A percentile compares a stretch with the other conserved stretches of the same genome.
Evolutionary conservation across 1,140 invertebrate genomes (phyloP).

Genomic region (Drosophila kikkawai): DNA sequence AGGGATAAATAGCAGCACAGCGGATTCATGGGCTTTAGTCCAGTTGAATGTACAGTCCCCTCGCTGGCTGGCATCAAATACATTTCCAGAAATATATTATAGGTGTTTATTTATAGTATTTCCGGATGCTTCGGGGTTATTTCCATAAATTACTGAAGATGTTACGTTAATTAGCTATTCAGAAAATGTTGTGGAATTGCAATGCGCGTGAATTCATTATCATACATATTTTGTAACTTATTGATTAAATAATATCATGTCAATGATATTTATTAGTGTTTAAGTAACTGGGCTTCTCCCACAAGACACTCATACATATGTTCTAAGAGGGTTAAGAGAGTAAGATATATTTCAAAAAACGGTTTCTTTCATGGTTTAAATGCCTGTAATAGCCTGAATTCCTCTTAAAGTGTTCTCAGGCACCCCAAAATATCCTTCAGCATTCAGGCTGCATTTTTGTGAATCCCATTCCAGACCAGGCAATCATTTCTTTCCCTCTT

Average conservation of each 20-base stretch:
- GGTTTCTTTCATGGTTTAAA: background rate
- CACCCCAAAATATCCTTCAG: background rate
- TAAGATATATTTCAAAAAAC: background rate
- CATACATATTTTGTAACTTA: too few relatives aligned
- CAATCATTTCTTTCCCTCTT: constrained; percentile 1
- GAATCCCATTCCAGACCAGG: background rate
- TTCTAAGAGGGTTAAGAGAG: background rate
- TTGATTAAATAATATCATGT: background rate
- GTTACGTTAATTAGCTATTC: background rate
- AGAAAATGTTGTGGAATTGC: background rate
- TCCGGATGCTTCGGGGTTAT: background rate
- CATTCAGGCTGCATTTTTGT: background rate
- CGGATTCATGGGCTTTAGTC: too few relatives aligned
- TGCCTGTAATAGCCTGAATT: background rate
- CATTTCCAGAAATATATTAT: background rate
- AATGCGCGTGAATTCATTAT: background rate
- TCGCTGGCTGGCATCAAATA: background rate
- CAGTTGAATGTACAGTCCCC: background rate
- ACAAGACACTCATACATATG: background rate
- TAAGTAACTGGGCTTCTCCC: background rate
- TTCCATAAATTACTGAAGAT: background rate
- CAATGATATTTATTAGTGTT: background rate
- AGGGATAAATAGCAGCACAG: background rate
- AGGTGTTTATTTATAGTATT: background rate
- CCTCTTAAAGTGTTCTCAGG: constrained; percentile 6